A percentile compares a stretch with the other conserved stretches of the same genome.
phyloP scores from a whole-genome alignment of 1,140 invertebrate species.

The Daktulosphaira vitifoliae region DNA sequence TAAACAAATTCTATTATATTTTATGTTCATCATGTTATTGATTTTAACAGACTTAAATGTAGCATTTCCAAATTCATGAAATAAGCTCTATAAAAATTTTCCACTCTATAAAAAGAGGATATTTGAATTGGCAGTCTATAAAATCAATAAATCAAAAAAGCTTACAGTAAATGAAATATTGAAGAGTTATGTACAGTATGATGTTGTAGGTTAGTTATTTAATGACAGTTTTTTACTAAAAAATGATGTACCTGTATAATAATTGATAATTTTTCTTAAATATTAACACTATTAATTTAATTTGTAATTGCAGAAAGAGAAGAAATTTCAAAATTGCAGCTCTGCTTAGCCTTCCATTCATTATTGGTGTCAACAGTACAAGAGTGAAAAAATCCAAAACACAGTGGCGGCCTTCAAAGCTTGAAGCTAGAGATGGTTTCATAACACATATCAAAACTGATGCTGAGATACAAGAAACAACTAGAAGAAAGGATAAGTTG shows the following conservation, averaged over 20 bases:
- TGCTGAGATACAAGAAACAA: neutral
- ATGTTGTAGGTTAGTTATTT: neutral
- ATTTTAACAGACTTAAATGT: neutral
- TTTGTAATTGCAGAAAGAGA: neutral
- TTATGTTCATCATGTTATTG: neutral
- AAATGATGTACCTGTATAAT: no score
- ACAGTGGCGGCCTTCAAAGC: neutral
- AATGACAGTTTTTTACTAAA: no score
- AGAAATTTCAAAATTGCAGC: neutral
- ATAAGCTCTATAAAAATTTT: neutral
- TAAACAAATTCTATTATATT: neutral
- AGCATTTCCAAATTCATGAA: neutral
- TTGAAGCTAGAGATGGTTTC: neutral
- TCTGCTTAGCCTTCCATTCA: neutral
- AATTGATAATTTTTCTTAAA: no score
- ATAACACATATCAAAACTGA: neutral
- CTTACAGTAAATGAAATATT: neutral
- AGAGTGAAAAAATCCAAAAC: neutral
- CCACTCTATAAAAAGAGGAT: neutral
- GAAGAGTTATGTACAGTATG: neutral
- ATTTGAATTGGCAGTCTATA: neutral
- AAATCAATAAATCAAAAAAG: neutral
- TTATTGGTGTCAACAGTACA: neutral
- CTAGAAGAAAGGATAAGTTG: neutral
- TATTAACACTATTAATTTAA: neutral